Evolutionary conservation across 92 coral and sea anemone species (phyloP).

Genomic region (Epizoanthus illoricatus): DNA sequence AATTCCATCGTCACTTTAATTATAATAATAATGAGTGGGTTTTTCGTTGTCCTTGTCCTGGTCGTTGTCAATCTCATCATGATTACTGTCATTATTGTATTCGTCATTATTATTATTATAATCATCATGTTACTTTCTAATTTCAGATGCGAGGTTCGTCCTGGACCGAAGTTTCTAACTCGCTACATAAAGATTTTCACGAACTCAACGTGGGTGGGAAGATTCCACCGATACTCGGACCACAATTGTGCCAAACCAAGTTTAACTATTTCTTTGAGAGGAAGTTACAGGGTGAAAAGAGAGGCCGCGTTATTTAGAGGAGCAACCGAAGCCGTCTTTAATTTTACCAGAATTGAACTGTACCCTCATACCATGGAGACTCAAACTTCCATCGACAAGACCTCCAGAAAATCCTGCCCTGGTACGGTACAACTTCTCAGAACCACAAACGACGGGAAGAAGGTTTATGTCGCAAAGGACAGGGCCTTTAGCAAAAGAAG

Average conservation of each 20-base stretch:
- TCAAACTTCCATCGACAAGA: conserved; percentile 38
- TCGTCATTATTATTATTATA: background rate
- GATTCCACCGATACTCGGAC: conserved; percentile 74
- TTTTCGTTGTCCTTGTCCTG: no score
- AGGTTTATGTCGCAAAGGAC: conserved; percentile 41
- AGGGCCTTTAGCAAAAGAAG: conserved; percentile 67
- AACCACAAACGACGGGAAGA: conserved; percentile 21
- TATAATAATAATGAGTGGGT: no score
- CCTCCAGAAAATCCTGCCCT: conserved; percentile 64
- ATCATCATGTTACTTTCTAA: background rate
- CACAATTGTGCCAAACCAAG: conserved; percentile 68
- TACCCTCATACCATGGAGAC: conserved; percentile 56
- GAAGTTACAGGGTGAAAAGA: conserved; percentile 49
- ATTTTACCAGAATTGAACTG: conserved; percentile 59
- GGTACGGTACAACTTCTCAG: conserved; percentile 53
- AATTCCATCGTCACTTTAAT: no score
- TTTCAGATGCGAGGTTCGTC: conserved; percentile 85
- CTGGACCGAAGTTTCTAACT: conserved; percentile 80
- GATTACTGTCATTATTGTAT: background rate
- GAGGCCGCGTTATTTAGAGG: conserved; percentile 44
- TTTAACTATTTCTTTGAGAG: conserved; percentile 60
- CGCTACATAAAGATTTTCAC: conserved; percentile 62
- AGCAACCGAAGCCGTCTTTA: conserved; percentile 59
- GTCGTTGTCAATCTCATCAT: background rate
- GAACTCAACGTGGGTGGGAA: conserved; percentile 71